Evolutionary conservation across 2,113 vertebrate genomes (phyloP), one percentile per base, ranked within the genome.

Genomic region (Chelonoidis abingdonii): DNA sequence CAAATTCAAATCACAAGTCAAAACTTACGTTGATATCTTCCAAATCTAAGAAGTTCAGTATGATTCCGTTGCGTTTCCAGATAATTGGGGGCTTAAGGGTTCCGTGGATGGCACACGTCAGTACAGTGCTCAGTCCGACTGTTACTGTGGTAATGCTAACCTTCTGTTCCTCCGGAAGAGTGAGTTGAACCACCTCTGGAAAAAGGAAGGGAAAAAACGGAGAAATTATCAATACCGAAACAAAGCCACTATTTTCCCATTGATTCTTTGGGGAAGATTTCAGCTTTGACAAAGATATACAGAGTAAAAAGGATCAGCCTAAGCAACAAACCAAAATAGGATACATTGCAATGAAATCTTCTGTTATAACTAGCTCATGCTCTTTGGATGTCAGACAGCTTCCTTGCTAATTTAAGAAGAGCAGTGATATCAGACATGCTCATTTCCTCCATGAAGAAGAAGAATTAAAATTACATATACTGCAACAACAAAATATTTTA

Each of bases 1-100:
- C 22, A 86, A 89, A 4, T 0, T 12, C 4, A 9, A 49, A 24
- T 16, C 69, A 29, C 1, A 72, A 49, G 10, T 25, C 8, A 52
- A 38, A 81, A 98, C 98, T 96, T 97, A 99, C 99, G 2, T 99
- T 99, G 94, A 99, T 99, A 90, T 99, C 99, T 96, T 99, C 99
- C 96, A 99, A 95, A 93, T 99, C 99, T 80, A 99, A 96, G 96
- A 99, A 99, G 98, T 99, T 99, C 85, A 99, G 98, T 79, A 98
- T 91, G 86, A 99, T 93, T 47, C 99, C 99, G 1, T 99, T 99
- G 95, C 99, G 99, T 86, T 98, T 99, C 99, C 99, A 99, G 94
- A 99, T 94, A 97, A 99, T 98, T 6, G 99, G 99, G 0, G 99
- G 99, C 1, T 99, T 98, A 97, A 99, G 98, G 0, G 98, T 98